A percentile compares a stretch with the other conserved stretches of the same genome.
These are phyloP conservation scores for Furcula furcula DNA, from an alignment of 2,888 invertebrate species.

Conservation along the genomic window DNA sequence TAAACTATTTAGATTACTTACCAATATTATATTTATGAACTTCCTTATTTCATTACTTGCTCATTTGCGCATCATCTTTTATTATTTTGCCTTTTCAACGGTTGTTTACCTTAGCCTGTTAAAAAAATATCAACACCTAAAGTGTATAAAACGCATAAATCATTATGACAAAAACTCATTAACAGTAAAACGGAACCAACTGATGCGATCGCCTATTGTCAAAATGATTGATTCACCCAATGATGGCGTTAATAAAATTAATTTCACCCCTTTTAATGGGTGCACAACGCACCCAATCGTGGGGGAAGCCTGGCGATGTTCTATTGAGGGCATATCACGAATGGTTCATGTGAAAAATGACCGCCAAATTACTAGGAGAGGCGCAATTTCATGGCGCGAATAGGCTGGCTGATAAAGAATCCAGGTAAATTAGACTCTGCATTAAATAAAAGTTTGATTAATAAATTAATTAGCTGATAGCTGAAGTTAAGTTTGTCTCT, in stretches of 20 bases:
- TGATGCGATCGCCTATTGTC: slow-evolving; percentile 35
- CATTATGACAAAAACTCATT: slow-evolving; percentile 24
- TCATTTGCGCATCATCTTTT: no score
- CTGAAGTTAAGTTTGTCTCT: no score
- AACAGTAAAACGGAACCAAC: slow-evolving; percentile 25
- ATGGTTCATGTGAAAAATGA: slow-evolving; percentile 16
- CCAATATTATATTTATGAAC: no score
- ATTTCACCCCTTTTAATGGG: slow-evolving; percentile 17
- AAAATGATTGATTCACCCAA: slow-evolving; percentile 38
- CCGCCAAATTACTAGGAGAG: slow-evolving; percentile 36
- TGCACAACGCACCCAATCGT: slow-evolving; percentile 11
- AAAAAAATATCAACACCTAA: no score
- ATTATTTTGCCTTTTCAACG: no score
- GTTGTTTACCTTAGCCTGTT: no score
- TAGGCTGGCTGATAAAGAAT: slow-evolving; percentile 38
- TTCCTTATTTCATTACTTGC: no score
- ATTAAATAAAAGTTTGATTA: no score
- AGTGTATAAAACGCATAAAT: slow-evolving; percentile 16
- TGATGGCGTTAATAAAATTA: slow-evolving; percentile 29
- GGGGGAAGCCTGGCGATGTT: slow-evolving; percentile 9
- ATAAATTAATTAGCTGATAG: no score
- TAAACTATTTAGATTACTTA: no score
- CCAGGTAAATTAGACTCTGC: slow-evolving; percentile 42
- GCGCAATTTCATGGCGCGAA: slow-evolving; percentile 55
- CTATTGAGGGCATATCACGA: slow-evolving; percentile 2